phyloP scores from a whole-genome alignment of 2,113 vertebrate species.

The Calonectris borealis region DNA sequence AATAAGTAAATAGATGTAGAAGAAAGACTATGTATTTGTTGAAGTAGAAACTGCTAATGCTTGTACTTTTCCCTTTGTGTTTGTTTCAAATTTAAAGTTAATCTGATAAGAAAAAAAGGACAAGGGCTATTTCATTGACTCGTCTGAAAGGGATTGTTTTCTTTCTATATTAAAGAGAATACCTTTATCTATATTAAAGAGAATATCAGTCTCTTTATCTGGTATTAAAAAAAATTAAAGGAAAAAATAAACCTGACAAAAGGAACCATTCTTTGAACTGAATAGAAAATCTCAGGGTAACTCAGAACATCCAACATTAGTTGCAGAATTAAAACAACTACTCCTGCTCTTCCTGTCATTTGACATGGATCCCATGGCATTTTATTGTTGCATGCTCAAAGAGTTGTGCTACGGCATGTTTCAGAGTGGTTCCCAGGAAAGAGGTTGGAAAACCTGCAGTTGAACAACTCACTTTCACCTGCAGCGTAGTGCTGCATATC shows the following conservation, averaged over 20 bases:
- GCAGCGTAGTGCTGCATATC: background rate
- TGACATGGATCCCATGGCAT: background rate
- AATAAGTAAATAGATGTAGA: conserved; percentile 35
- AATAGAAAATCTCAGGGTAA: background rate
- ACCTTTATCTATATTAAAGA: background rate
- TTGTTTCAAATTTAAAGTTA: conserved; percentile 8
- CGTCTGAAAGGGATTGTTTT: background rate
- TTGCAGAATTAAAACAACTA: background rate
- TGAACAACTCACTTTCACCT: background rate
- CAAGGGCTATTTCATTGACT: background rate
- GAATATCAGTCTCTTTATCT: background rate
- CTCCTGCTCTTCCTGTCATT: background rate
- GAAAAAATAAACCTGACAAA: background rate
- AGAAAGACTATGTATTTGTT: background rate
- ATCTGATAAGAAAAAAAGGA: background rate
- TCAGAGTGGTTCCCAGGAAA: background rate
- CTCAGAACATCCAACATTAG: background rate
- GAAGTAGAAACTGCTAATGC: background rate
- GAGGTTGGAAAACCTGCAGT: background rate
- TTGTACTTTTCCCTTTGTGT: background rate
- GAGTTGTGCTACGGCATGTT: background rate
- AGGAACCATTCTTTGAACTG: background rate
- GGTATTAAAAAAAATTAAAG: background rate
- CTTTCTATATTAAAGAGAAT: background rate
- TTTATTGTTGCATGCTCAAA: background rate